Base-by-base conservation (phyloP, 2,888 invertebrate genomes). In the Heliconius hortense region DNA sequence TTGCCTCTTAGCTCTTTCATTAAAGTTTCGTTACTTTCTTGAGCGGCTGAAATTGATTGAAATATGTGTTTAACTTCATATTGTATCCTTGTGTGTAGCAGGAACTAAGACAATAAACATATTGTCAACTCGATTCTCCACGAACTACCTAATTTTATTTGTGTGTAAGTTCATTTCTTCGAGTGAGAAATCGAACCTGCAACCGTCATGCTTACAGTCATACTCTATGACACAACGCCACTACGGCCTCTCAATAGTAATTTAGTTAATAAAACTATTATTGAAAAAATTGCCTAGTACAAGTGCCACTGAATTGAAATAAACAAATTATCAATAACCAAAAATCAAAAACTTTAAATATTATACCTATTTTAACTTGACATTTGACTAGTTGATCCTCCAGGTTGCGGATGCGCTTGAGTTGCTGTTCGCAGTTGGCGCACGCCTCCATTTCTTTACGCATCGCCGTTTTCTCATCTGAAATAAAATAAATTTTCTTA, bases 1-100 rank as follows among this genome's bases (percentile, higher is more conserved):
- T 96, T 96, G 79, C 92, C 92, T 82, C 95, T 95, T 21, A 96
- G 83, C 76, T 96, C 95, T 28, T 90, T 88, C 82, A 96, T 94
- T 18, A 96, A 85, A 2, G 94, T 90, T 79, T 92, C 92, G 81
- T 96, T 96, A 82, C 95, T 94, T 76, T 95, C 95, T 80, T 93
- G 93, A 1, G 90, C 86, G 0, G 93, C 94, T 88, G 80, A 66
- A 87, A 78, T 78, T 28, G 53, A 68, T 56, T 43, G 56, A 64
- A 28, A 26, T 26, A 60, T 26, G 15, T 1, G 31, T 53, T 60
- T 26, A 26, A 48, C 68, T 11, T 48, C 4, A 48, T 8, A 7
- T n/a, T 56, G 24, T n/a, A 67, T 15, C 5, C 1, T 31, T 39
- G n/a, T 24, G 8, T 48, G 28, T 21, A 18, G 10, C 4, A 68